phyloP scores from a whole-genome alignment of 2,797 vertebrate genomes.

The Diglossa cyanea region DNA sequence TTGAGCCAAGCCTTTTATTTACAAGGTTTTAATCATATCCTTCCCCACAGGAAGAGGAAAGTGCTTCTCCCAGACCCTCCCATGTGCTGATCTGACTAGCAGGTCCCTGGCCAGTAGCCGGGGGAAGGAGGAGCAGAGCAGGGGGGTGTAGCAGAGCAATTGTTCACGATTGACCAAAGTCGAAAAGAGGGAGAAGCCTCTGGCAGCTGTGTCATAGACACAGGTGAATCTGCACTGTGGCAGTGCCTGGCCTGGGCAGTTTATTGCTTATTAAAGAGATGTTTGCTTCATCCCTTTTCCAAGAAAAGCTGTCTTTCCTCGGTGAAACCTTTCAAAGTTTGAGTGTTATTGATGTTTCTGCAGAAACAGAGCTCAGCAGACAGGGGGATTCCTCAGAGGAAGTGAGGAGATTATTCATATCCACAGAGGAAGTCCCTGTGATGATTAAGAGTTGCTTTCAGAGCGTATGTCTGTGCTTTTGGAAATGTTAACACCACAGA shows the following conservation, averaged over 20 bases:
- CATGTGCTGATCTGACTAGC: background rate
- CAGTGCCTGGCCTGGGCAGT: rapidly evolving
- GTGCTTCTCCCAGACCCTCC: constrained; percentile 12
- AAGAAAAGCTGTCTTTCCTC: background rate
- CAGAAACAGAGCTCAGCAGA: background rate
- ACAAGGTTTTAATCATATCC: constrained; percentile 38
- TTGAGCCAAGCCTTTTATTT: constrained; percentile 2
- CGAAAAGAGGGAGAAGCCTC: background rate
- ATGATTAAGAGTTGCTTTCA: constrained; percentile 3
- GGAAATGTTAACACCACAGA: background rate
- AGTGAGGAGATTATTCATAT: constrained; percentile 1
- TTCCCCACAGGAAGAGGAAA: constrained; percentile 39
- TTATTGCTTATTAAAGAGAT: background rate
- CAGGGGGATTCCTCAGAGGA: background rate
- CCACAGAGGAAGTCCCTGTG: constrained; percentile 20
- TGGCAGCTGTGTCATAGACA: rapidly evolving
- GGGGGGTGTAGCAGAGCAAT: background rate
- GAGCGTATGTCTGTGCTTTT: background rate
- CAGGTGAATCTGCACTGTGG: background rate
- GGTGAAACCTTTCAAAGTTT: background rate
- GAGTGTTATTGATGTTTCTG: background rate
- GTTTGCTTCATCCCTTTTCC: background rate
- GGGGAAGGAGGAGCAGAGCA: background rate
- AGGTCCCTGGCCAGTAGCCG: background rate
- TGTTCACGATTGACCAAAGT: rapidly evolving